phyloP scores from a whole-genome alignment of 2,888 invertebrate genomes.

The Scaeva pyrastri region DNA sequence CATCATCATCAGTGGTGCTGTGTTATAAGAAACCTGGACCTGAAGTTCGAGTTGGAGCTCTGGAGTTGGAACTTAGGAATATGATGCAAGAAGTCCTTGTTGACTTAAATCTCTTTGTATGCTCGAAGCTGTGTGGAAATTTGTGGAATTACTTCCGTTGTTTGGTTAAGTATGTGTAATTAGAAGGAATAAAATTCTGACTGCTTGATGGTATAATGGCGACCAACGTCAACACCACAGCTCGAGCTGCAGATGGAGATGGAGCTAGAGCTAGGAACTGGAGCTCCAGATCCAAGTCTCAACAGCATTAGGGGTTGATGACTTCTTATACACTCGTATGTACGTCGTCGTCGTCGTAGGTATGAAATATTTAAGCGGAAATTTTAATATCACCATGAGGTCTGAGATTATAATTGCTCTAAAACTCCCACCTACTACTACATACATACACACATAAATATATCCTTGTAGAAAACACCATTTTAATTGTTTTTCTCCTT shows the following conservation, averaged over 20 bases:
- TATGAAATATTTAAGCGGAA: constrained; percentile 58
- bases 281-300: no score
- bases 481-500: constrained; percentile 54
- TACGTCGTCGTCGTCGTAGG: no score
- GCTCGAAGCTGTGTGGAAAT: constrained; percentile 16
- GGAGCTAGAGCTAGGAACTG: no score
- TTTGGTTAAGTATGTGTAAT: constrained; percentile 59
- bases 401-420: constrained; percentile 69
- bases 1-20: not conserved
- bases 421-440: not conserved
- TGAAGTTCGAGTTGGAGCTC: no score
- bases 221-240: no score
- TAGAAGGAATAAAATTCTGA: constrained; percentile 45
- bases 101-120: constrained; percentile 60
- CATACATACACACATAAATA: not conserved
- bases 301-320: constrained; percentile 45
- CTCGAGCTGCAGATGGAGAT: no score
- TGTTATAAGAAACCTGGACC: no score
- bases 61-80: not conserved
- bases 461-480: constrained; percentile 49
- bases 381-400: constrained; percentile 57
- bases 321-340: no score
- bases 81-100: constrained; percentile 38
- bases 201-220: not conserved
- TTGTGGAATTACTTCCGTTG: constrained; percentile 57